Evolutionary conservation across 2,113 vertebrate species (phyloP), one percentile per base, ranked within the genome.

Genomic region (Paracanthobrama guichenoti): DNA sequence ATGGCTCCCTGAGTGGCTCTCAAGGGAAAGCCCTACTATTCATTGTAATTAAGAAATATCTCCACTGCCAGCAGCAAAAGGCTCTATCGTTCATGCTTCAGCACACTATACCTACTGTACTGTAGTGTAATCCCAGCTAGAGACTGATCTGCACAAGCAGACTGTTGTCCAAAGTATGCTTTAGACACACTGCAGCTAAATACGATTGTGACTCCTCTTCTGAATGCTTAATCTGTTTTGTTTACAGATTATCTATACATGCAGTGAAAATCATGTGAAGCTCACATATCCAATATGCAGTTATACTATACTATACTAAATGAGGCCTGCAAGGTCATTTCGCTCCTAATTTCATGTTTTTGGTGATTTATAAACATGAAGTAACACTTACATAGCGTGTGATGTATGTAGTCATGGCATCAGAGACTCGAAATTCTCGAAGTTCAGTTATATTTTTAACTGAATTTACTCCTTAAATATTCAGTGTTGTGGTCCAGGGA

Each of bases 31-130:
- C 46, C 82, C 77, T 69, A 74, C 73, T 64, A 71, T 88, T 87
- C 60, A 81, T 88, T 73, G 84, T 87, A 86, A 84, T 87, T 88
- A 88, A 87, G 83, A 84, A 55, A 74, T 86, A 60, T 85, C 22
- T 80, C 6, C n/a, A 72, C 57, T 28, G 31, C 82, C 18, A 6
- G 60, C 74, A 64, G 42, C 50, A 13, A 77, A 50, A 74, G 42
- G 9, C 59, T 53, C 73, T 84, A 69, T 18, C 50, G 16, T 53
- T 89, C 66, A 39, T 62, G 81, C 84, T 62, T 62, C 79, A 57
- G 48, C 24, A 39, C 24, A 48, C 82, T 46, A 16, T 57, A 77
- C 57, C 75, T 85, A 79, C 84, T 84, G 71, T 81, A 79, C 84
- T 84, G 71, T 81, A 71, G 50, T 31, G 14, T 88, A 86, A 81